These are phyloP conservation scores for Dendrolimus houi DNA, from an alignment of 2,888 invertebrate species.

Conservation along the genomic window DNA sequence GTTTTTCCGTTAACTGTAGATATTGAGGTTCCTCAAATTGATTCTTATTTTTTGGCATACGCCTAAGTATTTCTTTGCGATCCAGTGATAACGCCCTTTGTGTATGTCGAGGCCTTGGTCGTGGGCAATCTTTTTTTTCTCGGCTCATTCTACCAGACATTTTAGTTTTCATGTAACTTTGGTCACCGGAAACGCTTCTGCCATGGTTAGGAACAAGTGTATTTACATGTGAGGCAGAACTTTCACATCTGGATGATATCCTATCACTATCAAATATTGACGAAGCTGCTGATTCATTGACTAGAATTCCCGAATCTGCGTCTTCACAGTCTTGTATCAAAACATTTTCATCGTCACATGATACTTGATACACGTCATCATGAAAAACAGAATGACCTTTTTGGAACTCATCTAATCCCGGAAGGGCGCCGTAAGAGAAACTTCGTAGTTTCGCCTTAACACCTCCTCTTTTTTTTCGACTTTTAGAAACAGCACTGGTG, in stretches of 20 bases:
- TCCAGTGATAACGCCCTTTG: constrained; percentile 75
- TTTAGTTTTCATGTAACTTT: constrained; percentile 52
- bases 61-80: constrained; percentile 69
- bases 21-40: constrained; percentile 61
- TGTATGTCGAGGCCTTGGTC: constrained; percentile 49
- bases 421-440: constrained; percentile 84
- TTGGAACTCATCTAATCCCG: constrained; percentile 83
- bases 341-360: constrained; percentile 72
- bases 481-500: constrained; percentile 41
- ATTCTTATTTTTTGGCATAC: constrained; percentile 57
- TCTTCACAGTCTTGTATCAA: constrained; percentile 80
- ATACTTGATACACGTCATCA: constrained; percentile 71
- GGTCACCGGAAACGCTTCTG: constrained; percentile 69
- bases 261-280: constrained; percentile 78
- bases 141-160: constrained; percentile 57
- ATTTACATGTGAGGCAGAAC: constrained; percentile 65
- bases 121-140: constrained; percentile 50
- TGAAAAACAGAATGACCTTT: constrained; percentile 78
- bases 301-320: constrained; percentile 85
- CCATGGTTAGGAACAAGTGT: constrained; percentile 55
- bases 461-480: constrained; percentile 56
- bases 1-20: constrained; percentile 66
- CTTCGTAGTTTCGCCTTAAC: constrained; percentile 78
- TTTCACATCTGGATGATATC: constrained; percentile 70
- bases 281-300: constrained; percentile 83